These are phyloP conservation scores for Spisula subtruncata DNA, from an alignment of 2,888 invertebrate species.

Conservation along the genomic window DNA sequence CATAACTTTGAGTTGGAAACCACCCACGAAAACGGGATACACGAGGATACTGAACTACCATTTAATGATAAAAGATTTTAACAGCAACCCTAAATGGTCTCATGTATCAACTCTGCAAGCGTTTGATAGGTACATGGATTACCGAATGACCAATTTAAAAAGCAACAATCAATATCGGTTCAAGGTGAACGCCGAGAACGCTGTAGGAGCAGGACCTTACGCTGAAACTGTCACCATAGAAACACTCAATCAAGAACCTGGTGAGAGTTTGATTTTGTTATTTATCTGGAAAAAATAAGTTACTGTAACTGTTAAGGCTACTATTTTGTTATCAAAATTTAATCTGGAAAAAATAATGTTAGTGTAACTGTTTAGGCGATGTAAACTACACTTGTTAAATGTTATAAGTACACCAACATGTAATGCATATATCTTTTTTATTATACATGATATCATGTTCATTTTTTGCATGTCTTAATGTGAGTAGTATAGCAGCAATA, in stretches of 20 bases:
- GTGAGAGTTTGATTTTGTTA: constrained; percentile 35
- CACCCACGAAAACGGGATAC: constrained; percentile 51
- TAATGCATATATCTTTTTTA: no score
- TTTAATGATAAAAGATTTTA: constrained; percentile 50
- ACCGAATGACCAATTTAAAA: constrained; percentile 48
- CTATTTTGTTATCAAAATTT: no score
- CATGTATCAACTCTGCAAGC: constrained; percentile 35
- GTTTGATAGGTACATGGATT: constrained; percentile 60
- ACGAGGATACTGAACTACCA: constrained; percentile 59
- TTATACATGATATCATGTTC: no score
- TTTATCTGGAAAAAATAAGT: no score
- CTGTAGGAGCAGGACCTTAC: constrained; percentile 46
- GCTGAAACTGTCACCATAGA: constrained; percentile 44
- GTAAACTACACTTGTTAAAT: no score
- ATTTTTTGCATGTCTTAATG: no score
- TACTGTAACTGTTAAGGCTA: no score
- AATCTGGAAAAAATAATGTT: no score
- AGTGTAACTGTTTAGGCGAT: no score
- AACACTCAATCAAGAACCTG: constrained; percentile 39
- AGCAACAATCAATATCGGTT: constrained; percentile 48
- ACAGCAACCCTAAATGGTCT: constrained; percentile 43
- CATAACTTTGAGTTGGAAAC: constrained; percentile 61
- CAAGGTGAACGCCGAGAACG: constrained; percentile 58
- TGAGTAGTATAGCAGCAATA: no score
- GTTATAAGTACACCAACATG: no score